Conservation (phyloP, 2,888 invertebrate genomes). For the Deilephila porcellus region DNA sequence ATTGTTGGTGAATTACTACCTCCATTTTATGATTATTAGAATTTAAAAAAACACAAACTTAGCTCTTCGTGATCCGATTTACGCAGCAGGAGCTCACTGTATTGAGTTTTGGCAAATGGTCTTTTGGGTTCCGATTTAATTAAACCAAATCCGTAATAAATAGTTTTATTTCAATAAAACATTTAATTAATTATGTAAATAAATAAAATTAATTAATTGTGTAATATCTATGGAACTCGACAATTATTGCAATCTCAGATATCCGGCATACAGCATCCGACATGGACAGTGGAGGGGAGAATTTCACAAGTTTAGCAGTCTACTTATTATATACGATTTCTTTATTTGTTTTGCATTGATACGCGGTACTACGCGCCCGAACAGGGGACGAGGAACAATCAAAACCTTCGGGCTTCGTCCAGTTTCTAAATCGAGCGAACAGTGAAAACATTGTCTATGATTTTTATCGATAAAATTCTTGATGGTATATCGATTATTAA, state of each 20-base stretch:
- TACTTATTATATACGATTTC: constrained; percentile 56
- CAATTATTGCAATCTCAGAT: not conserved
- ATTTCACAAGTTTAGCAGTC: constrained; percentile 56
- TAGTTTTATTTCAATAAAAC: too few relatives aligned
- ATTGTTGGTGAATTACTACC: too few relatives aligned
- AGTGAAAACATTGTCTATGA: not conserved
- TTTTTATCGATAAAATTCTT: constrained; percentile 4
- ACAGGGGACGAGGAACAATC: not conserved
- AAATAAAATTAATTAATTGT: not conserved
- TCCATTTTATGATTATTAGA: too few relatives aligned
- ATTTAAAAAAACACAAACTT: too few relatives aligned
- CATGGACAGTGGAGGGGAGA: constrained; percentile 4
- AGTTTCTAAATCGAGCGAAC: not conserved
- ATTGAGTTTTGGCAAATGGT: too few relatives aligned
- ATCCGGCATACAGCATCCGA: not conserved
- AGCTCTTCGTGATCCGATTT: too few relatives aligned
- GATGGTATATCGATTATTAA: not conserved
- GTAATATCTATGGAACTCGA: constrained; percentile 8
- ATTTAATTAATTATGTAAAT: too few relatives aligned
- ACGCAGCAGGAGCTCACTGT: too few relatives aligned
- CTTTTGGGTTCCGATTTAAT: too few relatives aligned
- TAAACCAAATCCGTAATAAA: too few relatives aligned
- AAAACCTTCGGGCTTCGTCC: not conserved
- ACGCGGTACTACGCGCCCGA: constrained; percentile 32
- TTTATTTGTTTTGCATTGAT: constrained; percentile 59